A percentile compares a stretch with the other conserved stretches of the same genome.
Evolutionary conservation across 2,797 vertebrate species (phyloP).

Genomic region (Echeneis naucrates): DNA sequence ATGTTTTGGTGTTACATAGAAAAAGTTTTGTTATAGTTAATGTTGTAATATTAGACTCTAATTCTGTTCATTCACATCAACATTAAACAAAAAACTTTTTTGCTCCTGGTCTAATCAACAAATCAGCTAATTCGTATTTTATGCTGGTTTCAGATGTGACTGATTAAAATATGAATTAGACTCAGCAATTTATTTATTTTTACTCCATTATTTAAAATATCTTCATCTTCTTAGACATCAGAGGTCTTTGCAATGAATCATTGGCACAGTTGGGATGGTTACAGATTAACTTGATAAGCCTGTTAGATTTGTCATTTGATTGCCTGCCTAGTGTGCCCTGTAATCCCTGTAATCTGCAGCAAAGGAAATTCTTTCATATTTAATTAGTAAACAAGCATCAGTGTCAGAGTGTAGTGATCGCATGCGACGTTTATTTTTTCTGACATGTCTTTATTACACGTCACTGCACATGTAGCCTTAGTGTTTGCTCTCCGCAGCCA

Average conservation of each 20-base stretch:
- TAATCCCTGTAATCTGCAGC: conserved; percentile 53
- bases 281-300: conserved; percentile 25
- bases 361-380: conserved; percentile 58
- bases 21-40: too few species aligned
- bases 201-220: neutral
- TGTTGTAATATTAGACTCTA: neutral
- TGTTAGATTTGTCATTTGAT: conserved; percentile 49
- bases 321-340: conserved; percentile 43
- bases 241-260: conserved; percentile 3
- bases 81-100: too few species aligned
- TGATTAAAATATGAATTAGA: neutral
- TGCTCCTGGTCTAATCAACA: too few species aligned
- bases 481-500: conserved; percentile 57
- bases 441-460: conserved; percentile 76
- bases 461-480: conserved; percentile 65
- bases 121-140: neutral
- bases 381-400: conserved; percentile 59
- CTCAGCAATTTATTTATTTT: neutral
- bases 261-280: conserved; percentile 28
- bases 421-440: conserved; percentile 64
- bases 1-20: neutral
- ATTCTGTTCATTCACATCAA: neutral
- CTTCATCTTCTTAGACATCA: neutral
- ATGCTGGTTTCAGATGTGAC: conserved; percentile 3
- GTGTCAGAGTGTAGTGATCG: conserved; percentile 55